These are phyloP conservation scores for Charaxes varanes DNA, from an alignment of 1,140 invertebrate species.

Conservation along the genomic window DNA sequence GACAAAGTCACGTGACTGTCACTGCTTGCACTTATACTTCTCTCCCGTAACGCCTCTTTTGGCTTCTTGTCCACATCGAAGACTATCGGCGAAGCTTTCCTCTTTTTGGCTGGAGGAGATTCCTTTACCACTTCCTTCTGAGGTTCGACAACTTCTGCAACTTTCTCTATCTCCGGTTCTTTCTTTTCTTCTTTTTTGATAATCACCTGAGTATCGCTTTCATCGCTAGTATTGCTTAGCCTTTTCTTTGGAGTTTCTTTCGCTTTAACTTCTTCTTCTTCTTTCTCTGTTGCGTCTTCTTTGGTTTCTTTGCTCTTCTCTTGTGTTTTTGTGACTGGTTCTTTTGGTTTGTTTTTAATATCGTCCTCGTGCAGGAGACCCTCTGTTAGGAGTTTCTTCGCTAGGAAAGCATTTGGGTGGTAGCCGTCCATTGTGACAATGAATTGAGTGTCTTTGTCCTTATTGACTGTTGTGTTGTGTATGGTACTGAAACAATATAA, in stretches of 20 bases:
- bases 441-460: constrained; percentile 73
- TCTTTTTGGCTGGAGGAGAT: constrained; percentile 39
- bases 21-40: constrained; percentile 54
- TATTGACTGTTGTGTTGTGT: constrained; percentile 51
- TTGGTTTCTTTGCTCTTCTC: constrained; percentile 27
- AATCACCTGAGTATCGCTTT: constrained; percentile 51
- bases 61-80: constrained; percentile 64
- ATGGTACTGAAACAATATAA: constrained; percentile 49
- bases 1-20: constrained; percentile 50
- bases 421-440: constrained; percentile 80
- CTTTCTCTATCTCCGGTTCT: constrained; percentile 1
- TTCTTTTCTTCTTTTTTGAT: constrained; percentile 36
- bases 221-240: constrained; percentile 44
- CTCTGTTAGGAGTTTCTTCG: constrained; percentile 66
- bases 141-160: too few species aligned
- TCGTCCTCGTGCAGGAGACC: constrained; percentile 50
- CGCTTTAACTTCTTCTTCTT: constrained; percentile 15
- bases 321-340: constrained; percentile 20
- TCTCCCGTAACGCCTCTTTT: constrained; percentile 39
- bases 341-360: constrained; percentile 41
- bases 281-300: constrained; percentile 34
- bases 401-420: constrained; percentile 66
- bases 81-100: constrained; percentile 72
- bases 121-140: constrained; percentile 13
- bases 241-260: constrained; percentile 19